A percentile compares a stretch with the other conserved stretches of the same genome.
phyloP scores from a whole-genome alignment of 2,113 vertebrate species.

The Vanacampus margaritifer region DNA sequence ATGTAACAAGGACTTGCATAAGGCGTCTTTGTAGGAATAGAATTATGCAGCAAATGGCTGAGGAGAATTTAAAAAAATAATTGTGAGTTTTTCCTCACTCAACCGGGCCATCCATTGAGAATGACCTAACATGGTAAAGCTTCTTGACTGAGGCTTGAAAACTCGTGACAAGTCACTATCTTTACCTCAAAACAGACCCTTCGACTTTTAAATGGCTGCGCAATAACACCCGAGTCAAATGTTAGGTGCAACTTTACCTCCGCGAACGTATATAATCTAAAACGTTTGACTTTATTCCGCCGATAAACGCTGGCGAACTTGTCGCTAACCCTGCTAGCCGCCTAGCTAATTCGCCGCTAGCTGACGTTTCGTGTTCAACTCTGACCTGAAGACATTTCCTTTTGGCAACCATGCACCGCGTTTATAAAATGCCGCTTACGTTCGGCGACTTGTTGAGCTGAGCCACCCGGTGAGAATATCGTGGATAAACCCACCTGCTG shows the following conservation, averaged over 20 bases:
- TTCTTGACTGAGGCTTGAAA: slow-evolving; percentile 11
- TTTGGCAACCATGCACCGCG: background rate
- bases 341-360: slow-evolving; percentile 32
- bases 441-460: background rate
- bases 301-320: background rate
- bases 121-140: slow-evolving; percentile 45
- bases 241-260: background rate
- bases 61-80: background rate
- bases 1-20: too few species aligned
- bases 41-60: background rate
- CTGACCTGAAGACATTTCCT: background rate
- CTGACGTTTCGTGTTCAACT: slow-evolving; percentile 42
- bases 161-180: slow-evolving; percentile 4
- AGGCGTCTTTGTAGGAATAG: background rate
- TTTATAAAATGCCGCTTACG: background rate
- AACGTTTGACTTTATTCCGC: background rate
- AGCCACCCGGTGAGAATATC: background rate
- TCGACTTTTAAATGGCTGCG: too few species aligned
- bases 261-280: background rate
- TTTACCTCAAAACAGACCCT: background rate
- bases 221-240: background rate
- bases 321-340: background rate
- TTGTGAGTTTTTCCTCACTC: background rate
- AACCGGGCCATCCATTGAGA: background rate
- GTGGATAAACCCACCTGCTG: slow-evolving; percentile 46